Evolutionary conservation across 2,113 vertebrate species (phyloP).

Genomic region (Urocitellus parryii): DNA sequence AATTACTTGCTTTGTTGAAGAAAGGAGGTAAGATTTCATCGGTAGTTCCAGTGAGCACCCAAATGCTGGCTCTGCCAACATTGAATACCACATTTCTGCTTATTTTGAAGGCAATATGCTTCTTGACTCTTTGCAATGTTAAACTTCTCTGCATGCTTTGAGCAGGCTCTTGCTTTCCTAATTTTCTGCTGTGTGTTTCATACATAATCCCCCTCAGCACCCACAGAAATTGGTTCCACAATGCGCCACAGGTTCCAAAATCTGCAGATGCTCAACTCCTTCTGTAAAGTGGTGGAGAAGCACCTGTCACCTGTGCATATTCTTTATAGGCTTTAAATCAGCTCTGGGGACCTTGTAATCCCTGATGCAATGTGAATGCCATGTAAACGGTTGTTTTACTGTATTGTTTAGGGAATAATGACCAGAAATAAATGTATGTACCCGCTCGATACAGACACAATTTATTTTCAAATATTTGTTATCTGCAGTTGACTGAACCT

Average conservation of each 20-base stretch:
- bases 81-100: background rate
- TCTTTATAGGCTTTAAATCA: background rate
- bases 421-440: background rate
- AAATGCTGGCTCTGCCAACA: background rate
- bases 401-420: background rate
- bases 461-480: too few species aligned
- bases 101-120: background rate
- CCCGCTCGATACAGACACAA: too few species aligned
- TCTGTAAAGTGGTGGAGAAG: background rate
- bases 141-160: background rate
- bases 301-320: background rate
- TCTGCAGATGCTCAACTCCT: background rate
- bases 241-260: too few species aligned
- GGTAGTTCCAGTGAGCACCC: background rate
- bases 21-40: background rate
- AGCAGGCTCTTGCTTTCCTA: background rate
- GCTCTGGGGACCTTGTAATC: background rate
- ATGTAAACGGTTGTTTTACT: background rate
- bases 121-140: background rate
- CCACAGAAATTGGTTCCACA: too few species aligned
- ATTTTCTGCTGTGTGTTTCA: background rate
- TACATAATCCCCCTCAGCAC: background rate
- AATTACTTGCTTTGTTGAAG: background rate
- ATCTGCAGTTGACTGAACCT: background rate
- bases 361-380: background rate